These are phyloP conservation scores for Cryptotermes secundus DNA, from an alignment of 1,140 invertebrate species.

Conservation along the genomic window DNA sequence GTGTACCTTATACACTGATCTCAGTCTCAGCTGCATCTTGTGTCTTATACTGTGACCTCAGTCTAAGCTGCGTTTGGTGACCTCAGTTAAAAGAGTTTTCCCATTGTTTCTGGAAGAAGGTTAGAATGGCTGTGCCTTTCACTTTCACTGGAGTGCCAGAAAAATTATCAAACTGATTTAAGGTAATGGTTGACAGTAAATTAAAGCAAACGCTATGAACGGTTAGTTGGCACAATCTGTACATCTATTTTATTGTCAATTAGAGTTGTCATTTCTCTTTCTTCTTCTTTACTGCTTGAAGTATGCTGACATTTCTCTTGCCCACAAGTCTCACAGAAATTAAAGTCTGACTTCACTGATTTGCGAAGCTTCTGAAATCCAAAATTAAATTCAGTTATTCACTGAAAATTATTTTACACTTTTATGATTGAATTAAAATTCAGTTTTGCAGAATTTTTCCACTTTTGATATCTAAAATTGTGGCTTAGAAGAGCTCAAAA, in stretches of 20 bases:
- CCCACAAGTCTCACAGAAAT: neutral
- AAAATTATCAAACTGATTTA: neutral
- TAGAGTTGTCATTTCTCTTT: neutral
- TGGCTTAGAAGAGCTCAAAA: no score
- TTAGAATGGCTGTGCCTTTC: neutral
- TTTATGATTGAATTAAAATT: no score
- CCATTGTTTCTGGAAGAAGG: neutral
- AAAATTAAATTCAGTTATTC: neutral
- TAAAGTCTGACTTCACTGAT: neutral
- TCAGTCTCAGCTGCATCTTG: neutral
- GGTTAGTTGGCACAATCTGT: slow-evolving; percentile 1
- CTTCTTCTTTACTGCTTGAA: neutral
- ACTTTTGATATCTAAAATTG: no score
- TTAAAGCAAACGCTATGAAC: neutral
- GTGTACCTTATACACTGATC: no score
- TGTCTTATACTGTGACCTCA: neutral
- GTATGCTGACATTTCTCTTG: neutral
- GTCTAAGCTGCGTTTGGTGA: neutral
- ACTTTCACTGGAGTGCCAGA: neutral
- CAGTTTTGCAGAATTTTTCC: no score
- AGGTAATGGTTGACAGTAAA: neutral
- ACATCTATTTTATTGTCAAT: neutral
- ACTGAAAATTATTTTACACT: no score
- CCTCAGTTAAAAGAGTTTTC: neutral
- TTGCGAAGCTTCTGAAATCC: neutral